phyloP scores from a whole-genome alignment of 2,797 vertebrate species.

The Melanotaenia boesemani region DNA sequence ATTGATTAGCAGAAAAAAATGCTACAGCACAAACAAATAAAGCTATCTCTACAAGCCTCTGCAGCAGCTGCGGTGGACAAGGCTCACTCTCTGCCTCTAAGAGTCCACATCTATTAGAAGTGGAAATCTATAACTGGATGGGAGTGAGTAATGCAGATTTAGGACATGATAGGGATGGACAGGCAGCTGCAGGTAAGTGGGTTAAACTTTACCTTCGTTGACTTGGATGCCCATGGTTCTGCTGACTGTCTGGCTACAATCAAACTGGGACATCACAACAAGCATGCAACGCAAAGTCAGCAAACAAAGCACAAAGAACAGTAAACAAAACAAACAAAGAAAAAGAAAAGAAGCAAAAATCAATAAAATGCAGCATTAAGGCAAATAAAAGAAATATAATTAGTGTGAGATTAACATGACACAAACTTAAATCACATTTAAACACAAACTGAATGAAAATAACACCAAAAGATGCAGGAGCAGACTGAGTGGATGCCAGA shows the following conservation, averaged over 20 bases:
- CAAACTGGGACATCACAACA: constrained; percentile 84
- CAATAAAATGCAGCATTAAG: constrained; percentile 65
- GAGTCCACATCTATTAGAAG: constrained; percentile 51
- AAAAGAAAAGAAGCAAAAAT: constrained; percentile 58
- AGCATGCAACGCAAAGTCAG: constrained; percentile 79
- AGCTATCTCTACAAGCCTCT: constrained; percentile 31
- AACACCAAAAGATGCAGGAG: constrained; percentile 44
- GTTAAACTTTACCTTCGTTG: constrained; percentile 84
- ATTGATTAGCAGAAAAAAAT: constrained; percentile 9
- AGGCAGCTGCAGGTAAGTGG: constrained; percentile 58
- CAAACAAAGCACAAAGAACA: constrained; percentile 65
- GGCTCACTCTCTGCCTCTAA: constrained; percentile 50
- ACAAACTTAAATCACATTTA: constrained; percentile 59
- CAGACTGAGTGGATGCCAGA: constrained; percentile 74
- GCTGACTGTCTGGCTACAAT: constrained; percentile 84
- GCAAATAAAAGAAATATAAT: constrained; percentile 53
- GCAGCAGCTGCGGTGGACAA: constrained; percentile 40
- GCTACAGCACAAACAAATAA: constrained; percentile 41
- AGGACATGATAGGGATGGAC: constrained; percentile 47
- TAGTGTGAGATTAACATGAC: constrained; percentile 43
- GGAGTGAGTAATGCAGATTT: constrained; percentile 52
- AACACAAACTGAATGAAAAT: constrained; percentile 41
- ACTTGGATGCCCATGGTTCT: constrained; percentile 80
- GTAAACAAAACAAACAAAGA: constrained; percentile 44
- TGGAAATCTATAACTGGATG: constrained; percentile 48